Conservation (phyloP, 2,113 vertebrate genomes). For the Brachirus orientalis region DNA sequence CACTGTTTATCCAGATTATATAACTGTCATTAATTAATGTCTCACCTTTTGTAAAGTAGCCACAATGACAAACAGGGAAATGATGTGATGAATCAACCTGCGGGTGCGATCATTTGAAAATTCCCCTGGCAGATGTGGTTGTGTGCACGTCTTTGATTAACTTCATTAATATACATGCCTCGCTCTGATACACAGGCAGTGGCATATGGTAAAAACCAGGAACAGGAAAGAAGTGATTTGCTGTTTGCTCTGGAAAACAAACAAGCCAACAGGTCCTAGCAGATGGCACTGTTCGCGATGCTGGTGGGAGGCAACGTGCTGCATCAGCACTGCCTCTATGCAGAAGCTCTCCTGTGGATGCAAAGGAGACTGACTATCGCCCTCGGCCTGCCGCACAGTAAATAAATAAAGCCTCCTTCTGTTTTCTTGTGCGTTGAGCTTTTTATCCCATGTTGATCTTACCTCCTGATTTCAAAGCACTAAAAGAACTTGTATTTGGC, state of each 20-base stretch:
- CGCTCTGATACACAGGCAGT: slow-evolving; percentile 91
- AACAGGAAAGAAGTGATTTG: slow-evolving; percentile 98
- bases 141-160: slow-evolving; percentile 86
- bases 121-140: slow-evolving; percentile 73
- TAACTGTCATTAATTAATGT: slow-evolving; percentile 12
- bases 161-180: slow-evolving; percentile 97
- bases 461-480: slow-evolving; percentile 73
- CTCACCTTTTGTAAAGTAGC: slow-evolving; percentile 34
- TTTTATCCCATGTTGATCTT: slow-evolving; percentile 74
- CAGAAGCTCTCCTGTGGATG: slow-evolving; percentile 76
- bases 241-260: slow-evolving; percentile 99
- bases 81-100: slow-evolving; percentile 56
- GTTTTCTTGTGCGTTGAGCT: slow-evolving; percentile 74
- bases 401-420: slow-evolving; percentile 81
- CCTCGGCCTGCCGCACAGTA: slow-evolving; percentile 77
- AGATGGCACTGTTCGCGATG: slow-evolving; percentile 90
- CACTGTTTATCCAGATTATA: not conserved
- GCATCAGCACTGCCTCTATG: slow-evolving; percentile 72
- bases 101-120: slow-evolving; percentile 62
- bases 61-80: slow-evolving; percentile 28
- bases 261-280: slow-evolving; percentile 98
- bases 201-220: slow-evolving; percentile 97
- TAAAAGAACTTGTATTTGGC: slow-evolving; percentile 66
- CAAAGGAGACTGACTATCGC: slow-evolving; percentile 74
- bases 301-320: slow-evolving; percentile 85